Conservation (phyloP, 2,888 invertebrate species). For the Euplagia quadripunctaria region DNA sequence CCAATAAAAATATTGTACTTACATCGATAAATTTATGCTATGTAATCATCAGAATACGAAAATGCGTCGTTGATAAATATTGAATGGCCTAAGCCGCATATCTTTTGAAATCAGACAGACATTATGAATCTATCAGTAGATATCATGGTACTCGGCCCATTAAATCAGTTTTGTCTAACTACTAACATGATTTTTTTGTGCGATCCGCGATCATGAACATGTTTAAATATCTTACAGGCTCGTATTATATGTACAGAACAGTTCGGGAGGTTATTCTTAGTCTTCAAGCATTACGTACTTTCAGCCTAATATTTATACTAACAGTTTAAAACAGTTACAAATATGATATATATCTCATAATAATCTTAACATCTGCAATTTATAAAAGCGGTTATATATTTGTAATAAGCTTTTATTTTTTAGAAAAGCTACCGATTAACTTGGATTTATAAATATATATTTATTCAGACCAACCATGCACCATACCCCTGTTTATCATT, state of each 20-base stretch:
- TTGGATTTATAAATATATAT: not conserved
- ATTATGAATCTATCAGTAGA: not conserved
- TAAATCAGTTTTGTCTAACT: not conserved
- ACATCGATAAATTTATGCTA: not conserved
- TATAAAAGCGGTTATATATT: not conserved
- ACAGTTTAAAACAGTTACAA: not conserved
- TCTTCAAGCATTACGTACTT: no score
- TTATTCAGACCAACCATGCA: no score
- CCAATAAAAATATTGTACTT: not conserved
- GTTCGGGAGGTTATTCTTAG: not conserved
- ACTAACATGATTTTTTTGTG: not conserved
- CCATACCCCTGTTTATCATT: not conserved
- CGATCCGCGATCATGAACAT: not conserved
- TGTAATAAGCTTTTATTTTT: not conserved
- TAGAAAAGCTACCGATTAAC: not conserved
- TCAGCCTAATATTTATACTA: no score
- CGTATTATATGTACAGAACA: not conserved
- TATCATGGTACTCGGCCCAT: not conserved
- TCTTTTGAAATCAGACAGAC: not conserved
- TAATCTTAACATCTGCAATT: not conserved
- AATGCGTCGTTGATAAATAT: not conserved
- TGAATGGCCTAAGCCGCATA: not conserved
- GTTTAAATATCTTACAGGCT: not conserved
- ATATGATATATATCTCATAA: not conserved
- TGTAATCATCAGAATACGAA: not conserved